Evolutionary conservation across 2,888 invertebrate genomes (phyloP), one percentile per base, ranked within the genome.

Genomic region (Pyralis farinalis): DNA sequence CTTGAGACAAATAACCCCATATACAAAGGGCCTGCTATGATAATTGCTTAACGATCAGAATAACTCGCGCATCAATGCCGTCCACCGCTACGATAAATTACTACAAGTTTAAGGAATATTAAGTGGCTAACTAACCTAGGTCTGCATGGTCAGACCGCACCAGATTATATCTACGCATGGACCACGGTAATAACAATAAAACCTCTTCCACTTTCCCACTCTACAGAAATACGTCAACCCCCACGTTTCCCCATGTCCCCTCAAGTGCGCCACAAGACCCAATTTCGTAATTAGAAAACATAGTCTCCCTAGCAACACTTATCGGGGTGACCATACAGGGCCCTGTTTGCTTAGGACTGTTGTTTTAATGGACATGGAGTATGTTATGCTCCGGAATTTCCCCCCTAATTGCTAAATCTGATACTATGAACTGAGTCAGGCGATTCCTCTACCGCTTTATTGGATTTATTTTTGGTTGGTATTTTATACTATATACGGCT

Each of bases 271-370:
- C 45, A 56, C 48, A 47, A 48, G 42, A 37, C 51, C 40, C 36
- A 39, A 43, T 51, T 55, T 61, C 53, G 67, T 75, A 79, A 81
- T 82, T 79, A 76, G 66, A 65, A 73, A 72, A 70, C 71, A 69
- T 69, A 62, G 76, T 72, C 65, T 56, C 69, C 69, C 63, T 60
- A 53, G 68, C 67, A 63, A 72, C 73, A 79, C 75, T 84, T 85
- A 85, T 85, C 83, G 60, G 70, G 65, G 71, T 72, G 77, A 73
- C 81, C 82, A 80, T 77, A 77, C 77, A 63, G 76, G 53, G 60
- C 48, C 43, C 22, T 81, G 81, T 85, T 84, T 84, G 61, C 66
- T 83, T 85, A 86, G 86, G 86, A 75, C 78, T 72, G 77, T 79
- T 73, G 79, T 79, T 78, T 69, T 80, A 81, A 83, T 79, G 76